Percentiles rank a stretch among this genome's conserved stretches.
phyloP scores from a whole-genome alignment of 2,113 vertebrate genomes.

The Phylloscopus whistleri region DNA sequence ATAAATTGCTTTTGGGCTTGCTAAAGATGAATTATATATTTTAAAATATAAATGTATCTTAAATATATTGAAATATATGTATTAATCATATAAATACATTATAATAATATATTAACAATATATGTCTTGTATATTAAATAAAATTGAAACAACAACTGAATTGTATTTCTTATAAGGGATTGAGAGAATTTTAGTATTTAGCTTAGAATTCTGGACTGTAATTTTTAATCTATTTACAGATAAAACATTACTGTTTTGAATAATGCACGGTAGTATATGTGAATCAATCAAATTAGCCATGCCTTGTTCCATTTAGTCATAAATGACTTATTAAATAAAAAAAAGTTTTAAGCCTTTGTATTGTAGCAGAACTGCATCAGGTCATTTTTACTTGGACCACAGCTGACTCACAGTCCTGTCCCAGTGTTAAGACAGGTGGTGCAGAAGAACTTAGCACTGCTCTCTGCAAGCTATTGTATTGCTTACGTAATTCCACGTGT shows the following conservation, averaged over 20 bases:
- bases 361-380: background rate
- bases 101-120: background rate
- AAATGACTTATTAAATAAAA: background rate
- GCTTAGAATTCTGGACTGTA: background rate
- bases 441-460: background rate
- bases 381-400: background rate
- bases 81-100: background rate
- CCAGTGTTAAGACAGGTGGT: background rate
- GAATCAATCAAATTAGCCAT: background rate
- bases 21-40: background rate
- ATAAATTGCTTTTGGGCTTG: background rate
- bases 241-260: background rate
- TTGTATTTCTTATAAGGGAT: background rate
- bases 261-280: background rate
- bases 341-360: background rate
- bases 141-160: background rate
- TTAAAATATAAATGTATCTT: background rate
- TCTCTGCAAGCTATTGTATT: background rate
- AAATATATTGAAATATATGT: background rate
- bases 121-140: background rate
- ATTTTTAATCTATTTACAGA: background rate
- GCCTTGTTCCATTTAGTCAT: background rate
- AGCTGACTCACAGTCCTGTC: background rate
- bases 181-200: background rate
- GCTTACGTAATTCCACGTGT: background rate